phyloP scores from a whole-genome alignment of 2,888 invertebrate genomes.

The Proisotoma minuta region DNA sequence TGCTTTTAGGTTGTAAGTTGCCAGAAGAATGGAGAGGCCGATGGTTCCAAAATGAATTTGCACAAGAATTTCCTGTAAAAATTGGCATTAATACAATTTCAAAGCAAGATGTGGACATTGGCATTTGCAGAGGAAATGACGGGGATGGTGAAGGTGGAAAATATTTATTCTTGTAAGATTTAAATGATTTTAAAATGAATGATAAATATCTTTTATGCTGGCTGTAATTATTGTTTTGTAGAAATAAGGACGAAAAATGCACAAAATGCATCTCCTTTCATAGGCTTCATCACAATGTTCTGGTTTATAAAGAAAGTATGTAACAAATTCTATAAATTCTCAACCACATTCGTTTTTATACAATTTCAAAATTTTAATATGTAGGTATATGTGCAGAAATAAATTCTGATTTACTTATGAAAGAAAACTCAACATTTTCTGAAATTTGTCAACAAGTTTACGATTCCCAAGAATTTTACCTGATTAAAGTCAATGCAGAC shows the following conservation, averaged over 20 bases:
- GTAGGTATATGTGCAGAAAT: no score
- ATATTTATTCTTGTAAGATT: conserved; percentile 3
- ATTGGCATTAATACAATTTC: not conserved
- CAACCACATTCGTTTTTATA: not conserved
- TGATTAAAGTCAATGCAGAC: conserved; percentile 13
- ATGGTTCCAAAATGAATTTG: conserved; percentile 18
- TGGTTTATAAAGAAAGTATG: conserved; percentile 19
- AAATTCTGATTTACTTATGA: no score
- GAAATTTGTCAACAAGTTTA: not conserved
- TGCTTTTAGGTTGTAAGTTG: conserved; percentile 12
- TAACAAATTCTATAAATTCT: not conserved
- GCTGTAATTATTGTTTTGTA: conserved; percentile 4
- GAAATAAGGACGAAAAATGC: conserved; percentile 11
- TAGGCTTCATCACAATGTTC: conserved; percentile 13
- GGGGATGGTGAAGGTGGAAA: not conserved
- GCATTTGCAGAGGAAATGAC: not conserved
- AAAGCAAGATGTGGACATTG: not conserved
- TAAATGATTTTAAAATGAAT: not conserved
- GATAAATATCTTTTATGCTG: not conserved
- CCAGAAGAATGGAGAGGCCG: conserved; percentile 15
- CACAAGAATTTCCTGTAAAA: not conserved
- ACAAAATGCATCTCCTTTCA: conserved; percentile 11
- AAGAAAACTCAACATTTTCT: not conserved
- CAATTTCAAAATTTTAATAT: no score
- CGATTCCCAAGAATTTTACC: conserved; percentile 6